Evolutionary conservation across 1,140 invertebrate species (phyloP).

Genomic region (Panagrolaimus sp.): DNA sequence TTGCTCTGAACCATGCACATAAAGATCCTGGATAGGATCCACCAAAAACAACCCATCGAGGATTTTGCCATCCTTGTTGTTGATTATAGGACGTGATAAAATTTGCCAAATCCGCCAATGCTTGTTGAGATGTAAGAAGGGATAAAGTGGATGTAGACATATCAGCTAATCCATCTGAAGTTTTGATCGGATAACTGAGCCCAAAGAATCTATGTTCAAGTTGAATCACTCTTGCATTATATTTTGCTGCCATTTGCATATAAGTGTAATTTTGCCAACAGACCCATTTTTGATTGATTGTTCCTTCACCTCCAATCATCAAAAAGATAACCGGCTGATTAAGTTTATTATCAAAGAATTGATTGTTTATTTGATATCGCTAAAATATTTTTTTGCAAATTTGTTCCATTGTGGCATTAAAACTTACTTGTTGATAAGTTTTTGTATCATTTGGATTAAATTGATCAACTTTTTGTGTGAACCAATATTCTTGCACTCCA

Average conservation of each 20-base stretch:
- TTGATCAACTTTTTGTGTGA: too few relatives aligned
- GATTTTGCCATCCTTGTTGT: slow-evolving; percentile 23
- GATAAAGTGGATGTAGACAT: slow-evolving; percentile 41
- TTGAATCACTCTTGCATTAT: slow-evolving; percentile 22
- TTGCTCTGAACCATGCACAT: slow-evolving; percentile 80
- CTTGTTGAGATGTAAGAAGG: slow-evolving; percentile 48
- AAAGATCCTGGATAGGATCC: slow-evolving; percentile 75
- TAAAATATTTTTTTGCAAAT: too few relatives aligned
- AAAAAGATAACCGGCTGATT: slow-evolving; percentile 65
- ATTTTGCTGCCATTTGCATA: slow-evolving; percentile 21
- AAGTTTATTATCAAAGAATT: too few relatives aligned
- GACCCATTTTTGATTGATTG: slow-evolving; percentile 1
- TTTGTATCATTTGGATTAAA: too few relatives aligned
- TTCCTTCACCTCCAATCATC: slow-evolving; percentile 69
- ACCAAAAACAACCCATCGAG: slow-evolving; percentile 83
- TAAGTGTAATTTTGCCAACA: slow-evolving; percentile 2
- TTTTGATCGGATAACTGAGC: too few relatives aligned
- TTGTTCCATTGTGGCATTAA: too few relatives aligned
- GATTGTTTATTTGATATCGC: too few relatives aligned
- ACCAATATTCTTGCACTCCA: too few relatives aligned
- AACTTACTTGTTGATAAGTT: too few relatives aligned
- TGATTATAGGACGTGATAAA: slow-evolving; percentile 48
- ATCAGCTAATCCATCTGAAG: slow-evolving; percentile 27
- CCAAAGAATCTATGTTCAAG: slow-evolving; percentile 34
- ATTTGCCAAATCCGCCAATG: slow-evolving; percentile 45